Percentiles rank a stretch among this genome's conserved stretches.
Conservation (phyloP, 2,797 vertebrate species). For the Enteromius thamalakanensis region DNA sequence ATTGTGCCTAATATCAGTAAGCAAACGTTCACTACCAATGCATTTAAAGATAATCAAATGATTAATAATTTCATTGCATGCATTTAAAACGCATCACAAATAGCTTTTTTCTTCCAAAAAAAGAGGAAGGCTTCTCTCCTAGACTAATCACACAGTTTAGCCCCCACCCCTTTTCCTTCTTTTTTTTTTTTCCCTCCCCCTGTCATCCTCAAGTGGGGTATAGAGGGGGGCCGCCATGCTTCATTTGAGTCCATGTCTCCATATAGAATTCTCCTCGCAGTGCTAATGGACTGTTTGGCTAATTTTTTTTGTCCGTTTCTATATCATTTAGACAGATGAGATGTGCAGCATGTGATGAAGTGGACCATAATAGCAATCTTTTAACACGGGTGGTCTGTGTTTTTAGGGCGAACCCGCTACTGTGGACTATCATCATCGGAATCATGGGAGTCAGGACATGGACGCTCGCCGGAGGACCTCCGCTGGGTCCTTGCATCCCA, state of each 20-base stretch:
- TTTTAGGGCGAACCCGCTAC: constrained; percentile 64
- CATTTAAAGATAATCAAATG: neutral
- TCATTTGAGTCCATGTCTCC: constrained; percentile 55
- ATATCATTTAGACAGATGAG: constrained; percentile 49
- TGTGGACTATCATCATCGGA: constrained; percentile 55
- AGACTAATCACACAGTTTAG: constrained; percentile 45
- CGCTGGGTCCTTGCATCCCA: constrained; percentile 57
- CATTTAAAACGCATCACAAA: constrained; percentile 9
- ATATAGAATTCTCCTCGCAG: constrained; percentile 52
- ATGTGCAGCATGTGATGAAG: constrained; percentile 36
- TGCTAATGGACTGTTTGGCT: constrained; percentile 44
- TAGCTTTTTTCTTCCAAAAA: constrained; percentile 1
- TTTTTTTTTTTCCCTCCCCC: neutral
- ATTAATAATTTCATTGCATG: neutral
- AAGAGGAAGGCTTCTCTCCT: constrained; percentile 10
- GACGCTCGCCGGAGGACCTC: constrained; percentile 48
- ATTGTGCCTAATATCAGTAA: neutral
- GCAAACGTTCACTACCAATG: neutral
- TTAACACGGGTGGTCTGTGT: constrained; percentile 62
- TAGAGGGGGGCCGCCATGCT: constrained; percentile 46
- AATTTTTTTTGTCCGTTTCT: constrained; percentile 27
- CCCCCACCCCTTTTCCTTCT: constrained; percentile 39
- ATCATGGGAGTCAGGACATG: constrained; percentile 46
- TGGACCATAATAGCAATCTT: constrained; percentile 55
- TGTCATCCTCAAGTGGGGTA: constrained; percentile 39